Evolutionary conservation across 2,113 vertebrate genomes (phyloP).

Genomic region (Sinocyclocheilus anophthalmus): DNA sequence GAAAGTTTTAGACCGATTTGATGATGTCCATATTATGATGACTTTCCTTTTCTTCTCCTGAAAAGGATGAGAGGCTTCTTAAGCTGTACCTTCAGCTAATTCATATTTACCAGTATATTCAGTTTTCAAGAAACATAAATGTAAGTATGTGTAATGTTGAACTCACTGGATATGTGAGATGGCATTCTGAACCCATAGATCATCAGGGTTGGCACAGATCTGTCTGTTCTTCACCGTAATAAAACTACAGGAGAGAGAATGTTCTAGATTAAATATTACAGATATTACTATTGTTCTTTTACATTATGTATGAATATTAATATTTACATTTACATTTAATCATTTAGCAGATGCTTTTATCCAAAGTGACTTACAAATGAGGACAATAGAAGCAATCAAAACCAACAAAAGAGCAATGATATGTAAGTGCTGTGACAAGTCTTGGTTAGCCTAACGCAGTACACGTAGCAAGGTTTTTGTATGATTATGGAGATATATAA

Average conservation of each 20-base stretch:
- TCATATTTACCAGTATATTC: neutral
- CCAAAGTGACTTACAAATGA: no score
- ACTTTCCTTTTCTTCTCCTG: neutral
- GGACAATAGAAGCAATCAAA: neutral
- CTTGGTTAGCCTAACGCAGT: no score
- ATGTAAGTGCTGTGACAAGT: no score
- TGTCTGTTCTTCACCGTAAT: slow-evolving; percentile 37
- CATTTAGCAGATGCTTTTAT: no score
- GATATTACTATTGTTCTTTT: neutral
- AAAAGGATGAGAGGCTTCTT: neutral
- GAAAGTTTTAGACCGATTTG: neutral
- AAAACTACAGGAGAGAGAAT: slow-evolving; percentile 57
- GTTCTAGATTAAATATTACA: neutral
- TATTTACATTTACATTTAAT: no score
- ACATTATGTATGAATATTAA: no score
- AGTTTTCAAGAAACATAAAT: neutral
- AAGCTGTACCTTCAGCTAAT: neutral
- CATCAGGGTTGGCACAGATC: slow-evolving; percentile 61
- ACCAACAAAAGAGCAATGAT: no score
- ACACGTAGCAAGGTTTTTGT: no score
- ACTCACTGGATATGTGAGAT: slow-evolving; percentile 50
- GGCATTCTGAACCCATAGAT: slow-evolving; percentile 54
- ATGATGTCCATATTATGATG: neutral
- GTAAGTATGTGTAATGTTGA: neutral
- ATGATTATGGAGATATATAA: no score